Base-by-base conservation (phyloP, 2,797 vertebrate genomes). In the Alosa sapidissima region DNA sequence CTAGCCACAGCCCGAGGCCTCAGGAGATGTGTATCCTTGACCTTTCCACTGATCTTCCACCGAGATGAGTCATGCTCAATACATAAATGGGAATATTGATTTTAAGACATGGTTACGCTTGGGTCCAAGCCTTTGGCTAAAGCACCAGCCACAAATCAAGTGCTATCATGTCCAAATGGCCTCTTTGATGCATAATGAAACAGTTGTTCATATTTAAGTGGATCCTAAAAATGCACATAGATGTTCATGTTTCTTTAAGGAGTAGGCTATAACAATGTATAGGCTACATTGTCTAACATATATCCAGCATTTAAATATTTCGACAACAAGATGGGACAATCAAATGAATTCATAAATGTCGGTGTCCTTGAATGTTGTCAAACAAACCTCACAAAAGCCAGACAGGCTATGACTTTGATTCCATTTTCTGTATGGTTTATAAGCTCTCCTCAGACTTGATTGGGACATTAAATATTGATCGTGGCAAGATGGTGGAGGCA, bases 1-100 rank as follows among this genome's bases (percentile, higher is more conserved):
- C 83, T 81, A 75, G 60, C 65, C 13, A 41, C 65, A 16, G 65
- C 65, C 65, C 65, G 2, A 16, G 41, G 83, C 84, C 83, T 86
- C 86, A 82, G 83, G 83, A 87, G 84, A 60, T 81, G 68, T 47
- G 84, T 84, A 86, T 81, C 85, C 87, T 87, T 89, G 86, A 89
- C 85, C 84, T 89, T 81, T 86, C 72, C 85, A 55, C 81, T 82
- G 62, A 36, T 62, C 72, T 78, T 47, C 36, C 72, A 45, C 72
- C 16, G 1, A 78, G 72, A 78, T 78, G 72, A 78, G 41, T 78
- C 72, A 78, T 78, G 72, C 72, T 78, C 41, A 78, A 19, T 78
- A 81, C 65, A 81, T 85, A 81, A 52, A 49, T 36, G 72, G 72
- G 36, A 21, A 78, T 78, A 78, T 78, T 83, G 10, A 24, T 52